Percentiles rank a stretch among this genome's conserved stretches.
phyloP scores from a whole-genome alignment of 2,888 invertebrate species.

The Latrodectus hesperus region DNA sequence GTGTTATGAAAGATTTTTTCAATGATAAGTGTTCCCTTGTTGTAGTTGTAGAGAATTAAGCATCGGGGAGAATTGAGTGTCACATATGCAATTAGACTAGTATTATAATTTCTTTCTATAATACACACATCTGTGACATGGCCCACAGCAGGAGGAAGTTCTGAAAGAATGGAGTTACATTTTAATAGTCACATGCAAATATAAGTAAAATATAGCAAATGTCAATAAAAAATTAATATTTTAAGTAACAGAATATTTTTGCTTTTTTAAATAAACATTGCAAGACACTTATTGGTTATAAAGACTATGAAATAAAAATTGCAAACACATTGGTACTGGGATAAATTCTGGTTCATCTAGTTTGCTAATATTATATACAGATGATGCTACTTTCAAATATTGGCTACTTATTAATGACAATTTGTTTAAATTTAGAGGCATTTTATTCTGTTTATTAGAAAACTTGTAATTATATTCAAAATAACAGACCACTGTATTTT shows the following conservation, averaged over 20 bases:
- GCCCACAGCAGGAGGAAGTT: slow-evolving; percentile 3
- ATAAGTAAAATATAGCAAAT: too few relatives aligned
- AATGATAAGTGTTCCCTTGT: slow-evolving; percentile 20
- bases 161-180: neutral
- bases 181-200: too few relatives aligned
- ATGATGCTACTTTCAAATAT: too few relatives aligned
- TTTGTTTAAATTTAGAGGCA: too few relatives aligned
- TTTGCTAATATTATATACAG: too few relatives aligned
- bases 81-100: slow-evolving; percentile 43
- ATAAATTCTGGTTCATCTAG: too few relatives aligned
- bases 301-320: too few relatives aligned
- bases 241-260: neutral
- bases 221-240: neutral
- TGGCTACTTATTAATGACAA: too few relatives aligned
- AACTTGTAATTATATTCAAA: too few relatives aligned
- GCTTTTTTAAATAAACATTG: neutral
- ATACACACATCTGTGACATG: slow-evolving; percentile 41
- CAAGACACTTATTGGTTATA: neutral
- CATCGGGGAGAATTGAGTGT: slow-evolving; percentile 39
- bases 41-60: slow-evolving; percentile 37
- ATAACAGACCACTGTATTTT: too few relatives aligned
- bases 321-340: too few relatives aligned
- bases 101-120: slow-evolving; percentile 36
- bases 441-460: too few relatives aligned
- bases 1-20: slow-evolving; percentile 50